These are phyloP conservation scores for Paratilapia polleni DNA, from an alignment of 2,113 vertebrate genomes.

Conservation along the genomic window DNA sequence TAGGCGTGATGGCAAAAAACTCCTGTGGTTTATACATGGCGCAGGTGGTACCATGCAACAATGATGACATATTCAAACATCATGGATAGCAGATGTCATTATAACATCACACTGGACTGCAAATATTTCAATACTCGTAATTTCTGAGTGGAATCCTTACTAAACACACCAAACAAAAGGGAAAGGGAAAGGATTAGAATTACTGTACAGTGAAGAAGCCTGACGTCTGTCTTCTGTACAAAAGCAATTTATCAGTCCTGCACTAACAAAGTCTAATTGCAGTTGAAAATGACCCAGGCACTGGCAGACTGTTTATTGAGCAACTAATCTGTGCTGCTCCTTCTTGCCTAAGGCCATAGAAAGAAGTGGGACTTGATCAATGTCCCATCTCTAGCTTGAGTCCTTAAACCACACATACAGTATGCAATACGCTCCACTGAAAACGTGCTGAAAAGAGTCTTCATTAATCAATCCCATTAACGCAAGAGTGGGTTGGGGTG, in stretches of 20 bases:
- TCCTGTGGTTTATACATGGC: background rate
- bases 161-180: background rate
- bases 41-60: no score
- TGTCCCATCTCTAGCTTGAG: constrained; percentile 42
- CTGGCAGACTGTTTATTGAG: constrained; percentile 77
- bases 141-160: background rate
- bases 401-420: constrained; percentile 57
- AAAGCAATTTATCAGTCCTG: constrained; percentile 43
- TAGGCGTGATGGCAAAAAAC: background rate
- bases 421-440: constrained; percentile 31
- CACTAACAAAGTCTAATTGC: constrained; percentile 63
- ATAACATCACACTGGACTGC: background rate
- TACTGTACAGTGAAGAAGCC: constrained; percentile 26
- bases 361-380: constrained; percentile 54
- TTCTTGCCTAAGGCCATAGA: constrained; percentile 30
- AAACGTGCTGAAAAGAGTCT: constrained; percentile 24
- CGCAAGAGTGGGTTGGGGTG: background rate
- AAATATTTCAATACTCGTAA: constrained; percentile 25
- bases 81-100: background rate
- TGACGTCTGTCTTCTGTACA: constrained; percentile 5
- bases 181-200: constrained; percentile 40
- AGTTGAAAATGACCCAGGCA: constrained; percentile 55
- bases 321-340: constrained; percentile 65
- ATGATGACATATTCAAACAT: background rate
- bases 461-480: constrained; percentile 59